A percentile compares a stretch with the other conserved stretches of the same genome.
Conservation (phyloP, 2,888 invertebrate species). For the Athripsodes cinereus region DNA sequence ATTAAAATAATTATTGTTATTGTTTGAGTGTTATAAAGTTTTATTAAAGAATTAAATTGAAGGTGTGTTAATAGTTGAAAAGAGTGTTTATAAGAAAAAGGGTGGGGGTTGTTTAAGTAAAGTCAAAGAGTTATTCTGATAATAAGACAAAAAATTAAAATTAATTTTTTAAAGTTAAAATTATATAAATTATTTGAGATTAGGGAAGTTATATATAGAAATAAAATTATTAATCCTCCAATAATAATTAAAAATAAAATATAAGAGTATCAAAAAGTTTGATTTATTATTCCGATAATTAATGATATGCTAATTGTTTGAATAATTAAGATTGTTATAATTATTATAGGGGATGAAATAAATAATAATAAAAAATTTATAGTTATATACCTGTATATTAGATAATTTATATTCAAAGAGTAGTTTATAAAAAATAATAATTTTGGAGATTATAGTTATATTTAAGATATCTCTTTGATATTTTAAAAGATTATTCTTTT, state of each 20-base stretch:
- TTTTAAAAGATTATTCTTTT: slow-evolving; percentile 53
- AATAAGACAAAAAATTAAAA: slow-evolving; percentile 31
- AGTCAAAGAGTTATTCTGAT: slow-evolving; percentile 32
- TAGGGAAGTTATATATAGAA: slow-evolving; percentile 58
- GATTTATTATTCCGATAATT: slow-evolving; percentile 41
- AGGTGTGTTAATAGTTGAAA: slow-evolving; percentile 31
- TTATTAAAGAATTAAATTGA: slow-evolving; percentile 46
- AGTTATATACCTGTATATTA: not conserved
- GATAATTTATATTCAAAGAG: slow-evolving; percentile 43
- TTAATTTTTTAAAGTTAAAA: slow-evolving; percentile 33
- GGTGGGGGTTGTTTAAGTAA: not conserved
- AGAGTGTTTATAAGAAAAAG: not conserved
- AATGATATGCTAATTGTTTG: slow-evolving; percentile 31
- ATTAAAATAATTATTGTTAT: slow-evolving; percentile 46
- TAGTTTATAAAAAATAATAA: slow-evolving; percentile 63
- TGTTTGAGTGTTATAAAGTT: slow-evolving; percentile 50
- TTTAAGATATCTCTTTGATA: slow-evolving; percentile 52
- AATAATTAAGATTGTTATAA: not conserved
- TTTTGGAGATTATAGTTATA: slow-evolving; percentile 63
- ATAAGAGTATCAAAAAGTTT: slow-evolving; percentile 55
- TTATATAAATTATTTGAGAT: slow-evolving; percentile 55
- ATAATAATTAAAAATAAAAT: slow-evolving; percentile 57
- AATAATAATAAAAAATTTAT: not conserved
- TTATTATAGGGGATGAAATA: slow-evolving; percentile 4
- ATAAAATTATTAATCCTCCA: slow-evolving; percentile 59